phyloP scores from a whole-genome alignment of 2,888 invertebrate species.

The Cartodere bifasciata region DNA sequence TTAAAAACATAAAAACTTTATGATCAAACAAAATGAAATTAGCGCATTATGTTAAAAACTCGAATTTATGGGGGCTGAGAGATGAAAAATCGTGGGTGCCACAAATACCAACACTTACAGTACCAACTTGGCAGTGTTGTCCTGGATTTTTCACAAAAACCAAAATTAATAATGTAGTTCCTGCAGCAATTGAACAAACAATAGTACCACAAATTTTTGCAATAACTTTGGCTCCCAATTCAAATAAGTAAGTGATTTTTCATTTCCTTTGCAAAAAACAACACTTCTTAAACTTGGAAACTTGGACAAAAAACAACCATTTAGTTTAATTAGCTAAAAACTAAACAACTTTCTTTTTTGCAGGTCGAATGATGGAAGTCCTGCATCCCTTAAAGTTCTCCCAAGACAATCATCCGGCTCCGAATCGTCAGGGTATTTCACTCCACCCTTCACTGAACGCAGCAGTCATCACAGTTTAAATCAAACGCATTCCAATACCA shows the following conservation, averaged over 20 bases:
- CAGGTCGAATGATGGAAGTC: too few relatives aligned
- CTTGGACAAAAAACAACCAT: too few relatives aligned
- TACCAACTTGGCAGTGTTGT: constrained; percentile 21
- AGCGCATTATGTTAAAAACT: too few relatives aligned
- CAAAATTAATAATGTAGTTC: constrained; percentile 18
- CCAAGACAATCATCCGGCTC: constrained; percentile 22
- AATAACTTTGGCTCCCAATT: constrained; percentile 23
- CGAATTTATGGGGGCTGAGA: constrained; percentile 22
- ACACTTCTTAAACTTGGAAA: too few relatives aligned
- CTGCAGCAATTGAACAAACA: constrained; percentile 6
- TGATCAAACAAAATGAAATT: too few relatives aligned
- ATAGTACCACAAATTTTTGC: constrained; percentile 28
- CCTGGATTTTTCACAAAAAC: constrained; percentile 16
- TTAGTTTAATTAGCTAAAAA: constrained; percentile 1
- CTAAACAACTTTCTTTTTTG: constrained; percentile 4
- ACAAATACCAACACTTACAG: too few relatives aligned
- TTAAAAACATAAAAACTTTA: too few relatives aligned
- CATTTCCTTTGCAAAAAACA: too few relatives aligned
- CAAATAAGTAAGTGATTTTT: constrained; percentile 14
- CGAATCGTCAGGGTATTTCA: constrained; percentile 34
- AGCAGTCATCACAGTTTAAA: constrained; percentile 2
- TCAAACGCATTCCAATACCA: too few relatives aligned
- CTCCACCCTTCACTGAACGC: constrained; percentile 24
- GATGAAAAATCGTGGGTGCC: constrained; percentile 18
- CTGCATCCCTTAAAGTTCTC: constrained; percentile 7